phyloP scores from a whole-genome alignment of 2,888 invertebrate genomes.

The Fragum sueziense region DNA sequence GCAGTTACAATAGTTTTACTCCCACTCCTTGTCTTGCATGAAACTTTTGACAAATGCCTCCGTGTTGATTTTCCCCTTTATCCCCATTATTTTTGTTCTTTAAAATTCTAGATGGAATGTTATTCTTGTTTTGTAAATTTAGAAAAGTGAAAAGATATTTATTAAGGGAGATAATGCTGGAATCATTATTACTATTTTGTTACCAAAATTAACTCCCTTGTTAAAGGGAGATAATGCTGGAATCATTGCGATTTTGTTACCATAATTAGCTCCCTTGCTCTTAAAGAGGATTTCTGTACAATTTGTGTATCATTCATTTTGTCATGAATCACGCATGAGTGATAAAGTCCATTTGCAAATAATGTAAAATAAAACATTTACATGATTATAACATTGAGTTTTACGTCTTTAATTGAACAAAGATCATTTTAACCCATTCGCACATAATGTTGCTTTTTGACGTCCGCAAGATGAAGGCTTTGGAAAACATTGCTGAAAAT shows the following conservation, averaged over 20 bases:
- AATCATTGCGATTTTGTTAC: slow-evolving; percentile 3
- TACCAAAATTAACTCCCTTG: slow-evolving; percentile 33
- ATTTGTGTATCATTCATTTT: slow-evolving; percentile 48
- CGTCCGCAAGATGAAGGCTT: no score
- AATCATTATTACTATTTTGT: not conserved
- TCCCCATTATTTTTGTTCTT: not conserved
- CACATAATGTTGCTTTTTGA: no score
- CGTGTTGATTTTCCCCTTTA: no score
- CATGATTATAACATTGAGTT: not conserved
- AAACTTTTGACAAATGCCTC: no score
- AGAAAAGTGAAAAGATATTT: not conserved
- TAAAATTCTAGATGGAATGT: slow-evolving; percentile 7
- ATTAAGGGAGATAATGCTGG: slow-evolving; percentile 3
- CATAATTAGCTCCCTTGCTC: slow-evolving; percentile 34
- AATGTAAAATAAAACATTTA: slow-evolving; percentile 64
- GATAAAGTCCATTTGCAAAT: slow-evolving; percentile 62
- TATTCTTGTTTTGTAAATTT: slow-evolving; percentile 13
- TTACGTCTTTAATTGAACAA: no score
- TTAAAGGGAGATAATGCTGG: slow-evolving; percentile 25
- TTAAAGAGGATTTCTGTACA: slow-evolving; percentile 48
- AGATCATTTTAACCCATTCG: no score
- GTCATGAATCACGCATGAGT: slow-evolving; percentile 60
- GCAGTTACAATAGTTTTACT: no score
- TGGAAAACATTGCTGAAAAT: no score
- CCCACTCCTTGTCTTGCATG: no score